These are phyloP conservation scores for Characodon lateralis DNA, from an alignment of 2,797 vertebrate genomes.

Conservation along the genomic window DNA sequence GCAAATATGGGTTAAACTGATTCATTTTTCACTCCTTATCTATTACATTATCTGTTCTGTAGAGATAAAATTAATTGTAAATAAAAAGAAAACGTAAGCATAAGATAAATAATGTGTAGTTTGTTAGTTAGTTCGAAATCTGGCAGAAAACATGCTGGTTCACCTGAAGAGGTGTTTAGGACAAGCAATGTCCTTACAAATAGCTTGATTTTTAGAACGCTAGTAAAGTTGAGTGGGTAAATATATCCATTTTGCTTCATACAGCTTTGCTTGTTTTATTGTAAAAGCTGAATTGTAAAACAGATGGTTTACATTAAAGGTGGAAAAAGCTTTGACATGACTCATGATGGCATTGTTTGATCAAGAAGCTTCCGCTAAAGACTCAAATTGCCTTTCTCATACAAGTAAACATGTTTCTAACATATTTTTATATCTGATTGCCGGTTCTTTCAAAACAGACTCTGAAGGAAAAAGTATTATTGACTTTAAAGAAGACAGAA, in stretches of 20 bases:
- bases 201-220: not conserved
- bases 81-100: not conserved
- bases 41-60: not conserved
- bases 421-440: not conserved
- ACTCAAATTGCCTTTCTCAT: not conserved
- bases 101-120: not conserved
- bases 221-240: not conserved
- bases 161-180: not conserved
- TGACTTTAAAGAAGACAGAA: slow-evolving; percentile 58
- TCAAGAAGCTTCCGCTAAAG: not conserved
- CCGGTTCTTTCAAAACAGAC: slow-evolving; percentile 1
- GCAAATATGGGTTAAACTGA: not conserved
- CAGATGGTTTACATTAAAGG: not conserved
- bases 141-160: not conserved
- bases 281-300: not conserved
- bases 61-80: not conserved
- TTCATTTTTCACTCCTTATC: not conserved
- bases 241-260: not conserved
- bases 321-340: not conserved
- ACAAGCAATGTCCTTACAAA: not conserved
- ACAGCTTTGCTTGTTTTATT: not conserved
- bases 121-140: not conserved
- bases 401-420: not conserved
- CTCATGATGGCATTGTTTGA: too few species aligned
- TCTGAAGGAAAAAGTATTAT: slow-evolving; percentile 59